Percentiles rank a stretch among this genome's conserved stretches.
Conservation (phyloP, 2,797 vertebrate genomes). For the Micropoecilia bifurca region DNA sequence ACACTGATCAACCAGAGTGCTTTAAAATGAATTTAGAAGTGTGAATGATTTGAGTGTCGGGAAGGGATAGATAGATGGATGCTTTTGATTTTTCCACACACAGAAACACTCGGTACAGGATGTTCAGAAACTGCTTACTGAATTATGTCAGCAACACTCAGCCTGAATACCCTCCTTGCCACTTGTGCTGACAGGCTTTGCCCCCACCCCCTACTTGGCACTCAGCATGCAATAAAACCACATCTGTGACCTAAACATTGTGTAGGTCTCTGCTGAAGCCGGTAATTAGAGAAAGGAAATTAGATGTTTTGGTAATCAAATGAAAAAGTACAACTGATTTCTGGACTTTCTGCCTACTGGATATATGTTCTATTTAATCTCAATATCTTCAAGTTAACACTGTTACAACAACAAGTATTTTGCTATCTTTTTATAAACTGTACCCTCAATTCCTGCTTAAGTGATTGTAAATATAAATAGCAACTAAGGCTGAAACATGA, state of each 20-base stretch:
- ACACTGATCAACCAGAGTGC: background rate
- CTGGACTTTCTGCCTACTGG: conserved; percentile 13
- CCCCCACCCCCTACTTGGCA: background rate
- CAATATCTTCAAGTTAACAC: conserved; percentile 22
- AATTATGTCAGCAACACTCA: conserved; percentile 37
- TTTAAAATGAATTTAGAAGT: background rate
- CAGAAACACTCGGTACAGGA: conserved; percentile 13
- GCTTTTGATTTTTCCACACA: background rate
- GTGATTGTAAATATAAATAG: background rate
- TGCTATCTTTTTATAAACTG: background rate
- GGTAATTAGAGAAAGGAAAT: background rate
- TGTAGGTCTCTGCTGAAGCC: conserved; percentile 15
- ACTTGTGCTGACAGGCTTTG: conserved; percentile 26
- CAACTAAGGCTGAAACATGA: background rate
- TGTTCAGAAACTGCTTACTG: conserved; percentile 23
- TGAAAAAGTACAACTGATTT: conserved; percentile 15
- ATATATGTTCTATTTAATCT: conserved; percentile 16
- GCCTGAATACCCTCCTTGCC: conserved; percentile 22
- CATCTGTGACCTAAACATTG: conserved; percentile 20
- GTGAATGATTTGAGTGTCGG: background rate
- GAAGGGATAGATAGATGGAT: background rate
- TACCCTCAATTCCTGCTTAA: background rate
- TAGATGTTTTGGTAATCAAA: conserved; percentile 2
- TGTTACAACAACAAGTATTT: conserved; percentile 23
- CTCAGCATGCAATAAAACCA: conserved; percentile 10